phyloP scores from a whole-genome alignment of 2,113 vertebrate species.

The Bos taurus region DNA sequence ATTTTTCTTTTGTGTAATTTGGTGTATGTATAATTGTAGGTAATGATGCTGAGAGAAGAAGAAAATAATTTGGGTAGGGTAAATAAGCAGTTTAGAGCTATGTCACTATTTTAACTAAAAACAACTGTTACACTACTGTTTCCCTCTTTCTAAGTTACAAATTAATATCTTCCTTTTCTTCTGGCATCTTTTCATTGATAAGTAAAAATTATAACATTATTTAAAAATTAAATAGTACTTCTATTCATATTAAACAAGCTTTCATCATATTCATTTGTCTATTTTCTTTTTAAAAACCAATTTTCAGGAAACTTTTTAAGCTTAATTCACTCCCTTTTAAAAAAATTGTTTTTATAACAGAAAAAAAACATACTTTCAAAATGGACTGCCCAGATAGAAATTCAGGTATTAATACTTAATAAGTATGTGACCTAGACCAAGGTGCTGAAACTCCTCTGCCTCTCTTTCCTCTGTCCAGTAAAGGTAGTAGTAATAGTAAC shows the following conservation, averaged over 20 bases:
- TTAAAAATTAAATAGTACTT: background rate
- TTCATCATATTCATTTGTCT: background rate
- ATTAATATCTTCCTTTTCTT: background rate
- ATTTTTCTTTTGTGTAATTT: background rate
- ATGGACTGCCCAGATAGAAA: background rate
- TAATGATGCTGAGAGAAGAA: background rate
- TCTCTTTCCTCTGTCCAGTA: background rate
- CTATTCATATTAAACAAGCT: background rate
- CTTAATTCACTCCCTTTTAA: background rate
- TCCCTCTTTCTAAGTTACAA: background rate
- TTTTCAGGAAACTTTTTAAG: background rate
- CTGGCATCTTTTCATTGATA: background rate
- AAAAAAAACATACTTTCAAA: background rate
- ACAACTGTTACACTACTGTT: background rate
- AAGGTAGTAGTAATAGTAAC: background rate
- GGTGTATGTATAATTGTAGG: background rate
- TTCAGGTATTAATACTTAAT: background rate
- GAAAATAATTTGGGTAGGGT: background rate
- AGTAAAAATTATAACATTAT: background rate
- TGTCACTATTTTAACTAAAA: background rate
- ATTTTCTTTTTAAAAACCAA: background rate
- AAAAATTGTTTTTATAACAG: background rate
- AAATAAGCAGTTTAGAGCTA: background rate
- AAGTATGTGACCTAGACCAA: background rate
- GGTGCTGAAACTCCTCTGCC: background rate